Conservation (phyloP, 1,140 invertebrate species). For the Drosophila cardini region DNA sequence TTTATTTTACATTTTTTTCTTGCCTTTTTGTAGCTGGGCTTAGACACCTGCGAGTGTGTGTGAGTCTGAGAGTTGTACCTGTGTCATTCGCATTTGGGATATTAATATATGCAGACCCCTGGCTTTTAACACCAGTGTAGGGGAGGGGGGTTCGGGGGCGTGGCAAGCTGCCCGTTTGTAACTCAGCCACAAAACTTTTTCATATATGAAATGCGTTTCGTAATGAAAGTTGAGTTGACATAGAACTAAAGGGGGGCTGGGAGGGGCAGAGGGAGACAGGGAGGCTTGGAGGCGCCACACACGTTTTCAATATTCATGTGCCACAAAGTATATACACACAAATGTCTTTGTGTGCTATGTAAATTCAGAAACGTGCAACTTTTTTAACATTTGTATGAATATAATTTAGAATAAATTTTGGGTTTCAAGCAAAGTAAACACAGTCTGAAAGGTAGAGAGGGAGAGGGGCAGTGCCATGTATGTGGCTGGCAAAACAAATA, state of each 20-base stretch:
- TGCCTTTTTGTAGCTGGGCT: conserved; percentile 6
- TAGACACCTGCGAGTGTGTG: conserved; percentile 16
- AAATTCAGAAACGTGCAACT: conserved; percentile 65
- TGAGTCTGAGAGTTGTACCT: conserved; percentile 25
- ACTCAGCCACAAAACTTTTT: conserved; percentile 72
- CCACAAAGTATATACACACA: conserved; percentile 16
- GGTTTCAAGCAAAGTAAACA: conserved; percentile 18
- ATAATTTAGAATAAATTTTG: conserved; percentile 77
- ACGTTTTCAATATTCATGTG: conserved; percentile 80
- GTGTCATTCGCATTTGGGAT: conserved; percentile 72
- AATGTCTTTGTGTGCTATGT: conserved; percentile 47
- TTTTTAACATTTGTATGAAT: conserved; percentile 83
- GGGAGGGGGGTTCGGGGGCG: too few relatives aligned
- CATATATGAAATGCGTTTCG: conserved; percentile 73
- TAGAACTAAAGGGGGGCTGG: not conserved
- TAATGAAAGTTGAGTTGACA: conserved; percentile 68
- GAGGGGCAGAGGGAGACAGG: not conserved
- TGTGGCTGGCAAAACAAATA: conserved; percentile 57
- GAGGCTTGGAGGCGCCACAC: conserved; percentile 32
- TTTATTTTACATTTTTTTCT: conserved; percentile 54
- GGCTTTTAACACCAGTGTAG: conserved; percentile 71
- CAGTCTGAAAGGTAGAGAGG: conserved; percentile 15
- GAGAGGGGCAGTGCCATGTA: conserved; percentile 18
- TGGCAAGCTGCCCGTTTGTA: conserved; percentile 37
- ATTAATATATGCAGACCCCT: conserved; percentile 81